phyloP scores from a whole-genome alignment of 2,113 vertebrate species.

The Eubucco bourcierii region DNA sequence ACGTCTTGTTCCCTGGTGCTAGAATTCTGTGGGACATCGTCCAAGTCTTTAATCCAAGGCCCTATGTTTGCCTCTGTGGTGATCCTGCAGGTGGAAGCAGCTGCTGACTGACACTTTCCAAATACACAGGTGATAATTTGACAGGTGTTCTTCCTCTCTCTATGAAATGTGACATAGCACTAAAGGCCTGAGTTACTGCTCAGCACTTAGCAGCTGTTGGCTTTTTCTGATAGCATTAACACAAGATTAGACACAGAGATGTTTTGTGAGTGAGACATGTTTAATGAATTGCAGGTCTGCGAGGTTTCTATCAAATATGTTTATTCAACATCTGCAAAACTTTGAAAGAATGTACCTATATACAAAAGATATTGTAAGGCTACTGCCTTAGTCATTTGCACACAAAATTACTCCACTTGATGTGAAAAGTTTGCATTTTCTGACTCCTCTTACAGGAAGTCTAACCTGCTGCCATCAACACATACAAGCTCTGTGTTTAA shows the following conservation, averaged over 20 bases:
- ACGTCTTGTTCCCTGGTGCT: neutral
- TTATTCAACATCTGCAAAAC: constrained; percentile 20
- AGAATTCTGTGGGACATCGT: neutral
- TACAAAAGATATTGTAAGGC: neutral
- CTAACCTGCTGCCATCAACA: neutral
- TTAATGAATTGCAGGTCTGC: neutral
- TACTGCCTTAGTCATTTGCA: neutral
- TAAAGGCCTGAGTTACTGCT: neutral
- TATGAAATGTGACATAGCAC: neutral
- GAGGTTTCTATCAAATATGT: neutral
- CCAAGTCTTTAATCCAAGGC: neutral
- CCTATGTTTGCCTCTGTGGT: neutral
- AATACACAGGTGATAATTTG: neutral
- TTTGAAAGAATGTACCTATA: neutral
- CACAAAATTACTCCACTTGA: neutral
- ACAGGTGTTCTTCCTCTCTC: neutral
- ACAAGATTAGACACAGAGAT: neutral
- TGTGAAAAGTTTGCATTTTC: neutral
- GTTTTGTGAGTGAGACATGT: neutral
- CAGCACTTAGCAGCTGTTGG: constrained; percentile 1
- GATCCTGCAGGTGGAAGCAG: neutral
- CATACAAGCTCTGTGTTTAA: neutral
- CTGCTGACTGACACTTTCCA: neutral
- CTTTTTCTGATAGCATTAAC: neutral
- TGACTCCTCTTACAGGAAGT: constrained; percentile 17